A percentile compares a stretch with the other conserved stretches of the same genome.
phyloP scores from a whole-genome alignment of 2,113 vertebrate genomes.

The Sminthopsis crassicaudata region DNA sequence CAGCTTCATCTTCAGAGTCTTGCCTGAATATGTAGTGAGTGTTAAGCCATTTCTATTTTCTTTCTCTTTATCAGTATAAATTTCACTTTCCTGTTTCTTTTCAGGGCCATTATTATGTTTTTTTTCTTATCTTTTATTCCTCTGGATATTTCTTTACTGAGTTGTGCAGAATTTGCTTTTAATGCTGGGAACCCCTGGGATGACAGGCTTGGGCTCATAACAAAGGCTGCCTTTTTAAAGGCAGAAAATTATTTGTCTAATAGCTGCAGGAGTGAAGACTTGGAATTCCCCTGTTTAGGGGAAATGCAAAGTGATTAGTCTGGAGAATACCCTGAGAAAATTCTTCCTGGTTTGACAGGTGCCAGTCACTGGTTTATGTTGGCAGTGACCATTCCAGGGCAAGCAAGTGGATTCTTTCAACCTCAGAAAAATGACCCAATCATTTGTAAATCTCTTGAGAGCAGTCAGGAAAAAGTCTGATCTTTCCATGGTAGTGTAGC shows the following conservation, averaged over 20 bases:
- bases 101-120: neutral
- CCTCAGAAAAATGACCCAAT: neutral
- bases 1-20: neutral
- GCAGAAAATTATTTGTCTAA: neutral
- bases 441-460: neutral
- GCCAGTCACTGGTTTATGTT: neutral
- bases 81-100: constrained; percentile 33
- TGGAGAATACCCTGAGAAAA: neutral
- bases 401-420: neutral
- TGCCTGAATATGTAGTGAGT: neutral
- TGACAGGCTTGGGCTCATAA: neutral
- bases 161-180: neutral
- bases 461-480: neutral
- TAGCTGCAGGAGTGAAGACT: constrained; percentile 12
- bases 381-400: neutral
- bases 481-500: neutral
- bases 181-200: neutral
- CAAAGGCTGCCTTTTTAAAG: neutral
- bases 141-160: constrained; percentile 9
- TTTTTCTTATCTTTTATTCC: neutral
- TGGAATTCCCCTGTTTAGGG: neutral
- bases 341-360: neutral
- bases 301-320: neutral
- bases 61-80: neutral
- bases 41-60: neutral